These are phyloP conservation scores for Macquaria australasica DNA, from an alignment of 2,113 vertebrate species.

Conservation along the genomic window DNA sequence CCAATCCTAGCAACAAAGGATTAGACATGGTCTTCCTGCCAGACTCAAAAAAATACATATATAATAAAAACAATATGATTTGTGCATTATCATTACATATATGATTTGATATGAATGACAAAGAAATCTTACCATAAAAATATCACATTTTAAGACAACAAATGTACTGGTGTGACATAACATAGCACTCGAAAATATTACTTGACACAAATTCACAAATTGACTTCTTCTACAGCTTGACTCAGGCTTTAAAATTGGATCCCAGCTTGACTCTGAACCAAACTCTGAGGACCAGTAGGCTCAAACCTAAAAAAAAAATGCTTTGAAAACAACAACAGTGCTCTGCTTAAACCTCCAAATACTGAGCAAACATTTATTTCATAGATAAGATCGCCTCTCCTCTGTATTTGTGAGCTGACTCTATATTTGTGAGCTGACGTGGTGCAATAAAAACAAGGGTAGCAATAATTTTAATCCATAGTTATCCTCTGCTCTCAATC, in stretches of 20 bases:
- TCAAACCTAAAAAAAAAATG: neutral
- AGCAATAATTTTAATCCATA: neutral
- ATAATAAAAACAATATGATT: neutral
- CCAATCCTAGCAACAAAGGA: neutral
- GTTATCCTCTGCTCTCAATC: neutral
- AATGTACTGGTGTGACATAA: too few species aligned
- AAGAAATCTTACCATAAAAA: neutral
- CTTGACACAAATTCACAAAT: neutral
- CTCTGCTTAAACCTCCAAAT: neutral
- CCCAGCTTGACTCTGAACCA: neutral
- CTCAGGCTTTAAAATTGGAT: neutral
- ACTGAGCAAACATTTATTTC: neutral
- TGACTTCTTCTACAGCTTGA: neutral
- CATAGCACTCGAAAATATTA: too few species aligned
- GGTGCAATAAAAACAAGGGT: too few species aligned
- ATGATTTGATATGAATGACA: neutral
- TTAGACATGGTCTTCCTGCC: neutral
- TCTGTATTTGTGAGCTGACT: neutral
- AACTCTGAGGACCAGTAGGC: neutral
- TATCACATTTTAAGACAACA: too few species aligned
- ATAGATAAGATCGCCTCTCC: neutral
- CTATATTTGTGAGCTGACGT: neutral
- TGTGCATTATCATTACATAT: neutral
- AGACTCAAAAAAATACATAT: too few species aligned
- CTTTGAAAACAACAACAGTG: neutral